Percentiles rank a stretch among this genome's conserved stretches.
These are phyloP conservation scores for Eremophila alpestris DNA, from an alignment of 2,797 vertebrate species.

Conservation along the genomic window DNA sequence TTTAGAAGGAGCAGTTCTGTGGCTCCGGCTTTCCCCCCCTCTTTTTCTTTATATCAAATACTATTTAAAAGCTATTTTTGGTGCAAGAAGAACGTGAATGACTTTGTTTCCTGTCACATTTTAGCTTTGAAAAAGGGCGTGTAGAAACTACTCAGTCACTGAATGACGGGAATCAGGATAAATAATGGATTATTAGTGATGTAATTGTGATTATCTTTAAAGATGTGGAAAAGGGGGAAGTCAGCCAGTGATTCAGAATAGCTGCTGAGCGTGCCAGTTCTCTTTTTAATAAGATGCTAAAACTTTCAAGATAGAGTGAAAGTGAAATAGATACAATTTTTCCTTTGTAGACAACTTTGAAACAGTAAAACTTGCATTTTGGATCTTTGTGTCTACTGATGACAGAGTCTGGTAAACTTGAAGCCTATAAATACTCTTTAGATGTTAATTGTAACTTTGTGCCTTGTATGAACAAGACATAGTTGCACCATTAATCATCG, in stretches of 20 bases:
- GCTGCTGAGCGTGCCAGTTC: not conserved
- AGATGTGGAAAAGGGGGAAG: not conserved
- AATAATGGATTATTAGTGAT: not conserved
- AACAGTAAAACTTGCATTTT: not conserved
- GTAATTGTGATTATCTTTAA: not conserved
- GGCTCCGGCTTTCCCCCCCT: not conserved
- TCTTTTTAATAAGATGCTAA: not conserved
- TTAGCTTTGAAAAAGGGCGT: not conserved
- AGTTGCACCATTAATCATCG: not conserved
- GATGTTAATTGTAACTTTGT: not conserved
- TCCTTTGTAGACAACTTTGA: not conserved
- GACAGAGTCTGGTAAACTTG: not conserved
- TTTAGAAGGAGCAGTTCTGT: not conserved
- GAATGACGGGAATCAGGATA: not conserved
- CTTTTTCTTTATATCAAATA: not conserved
- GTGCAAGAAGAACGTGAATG: accelerated
- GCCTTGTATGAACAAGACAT: not conserved
- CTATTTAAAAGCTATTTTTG: not conserved
- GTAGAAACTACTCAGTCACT: not conserved
- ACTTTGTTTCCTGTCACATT: not conserved
- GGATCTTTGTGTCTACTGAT: not conserved
- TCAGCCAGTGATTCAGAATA: not conserved
- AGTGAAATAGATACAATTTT: not conserved
- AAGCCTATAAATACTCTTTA: not conserved
- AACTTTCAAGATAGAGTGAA: not conserved